Conservation (phyloP, 2,888 invertebrate species). For the Chironomus tentans region DNA sequence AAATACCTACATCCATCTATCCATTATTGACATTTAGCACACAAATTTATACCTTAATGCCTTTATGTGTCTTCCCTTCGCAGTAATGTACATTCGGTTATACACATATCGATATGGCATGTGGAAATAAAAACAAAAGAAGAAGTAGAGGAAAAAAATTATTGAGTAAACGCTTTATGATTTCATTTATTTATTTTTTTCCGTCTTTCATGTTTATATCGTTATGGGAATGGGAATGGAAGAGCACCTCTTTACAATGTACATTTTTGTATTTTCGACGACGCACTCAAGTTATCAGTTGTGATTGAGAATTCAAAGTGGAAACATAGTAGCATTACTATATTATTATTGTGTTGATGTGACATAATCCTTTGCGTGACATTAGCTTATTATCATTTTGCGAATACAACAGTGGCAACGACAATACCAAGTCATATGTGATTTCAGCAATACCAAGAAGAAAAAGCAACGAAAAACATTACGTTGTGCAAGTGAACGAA, state of each 20-base stretch:
- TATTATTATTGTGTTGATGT: constrained; percentile 1
- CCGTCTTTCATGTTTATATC: not conserved
- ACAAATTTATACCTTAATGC: constrained; percentile 26
- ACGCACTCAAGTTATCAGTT: constrained; percentile 20
- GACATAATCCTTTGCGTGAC: constrained; percentile 1
- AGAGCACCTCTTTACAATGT: no score
- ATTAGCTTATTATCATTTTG: not conserved
- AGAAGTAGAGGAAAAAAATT: constrained; percentile 15
- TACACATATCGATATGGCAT: no score
- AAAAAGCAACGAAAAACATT: not conserved
- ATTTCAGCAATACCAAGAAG: no score
- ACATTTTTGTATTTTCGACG: not conserved
- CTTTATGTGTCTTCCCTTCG: constrained; percentile 17
- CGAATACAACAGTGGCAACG: not conserved
- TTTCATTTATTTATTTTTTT: not conserved
- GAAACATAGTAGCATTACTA: constrained; percentile 15
- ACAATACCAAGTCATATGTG: not conserved
- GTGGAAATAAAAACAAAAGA: not conserved
- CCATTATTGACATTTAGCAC: constrained; percentile 22
- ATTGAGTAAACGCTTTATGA: constrained; percentile 21
- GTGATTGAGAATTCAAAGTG: constrained; percentile 25
- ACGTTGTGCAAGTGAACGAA: not conserved
- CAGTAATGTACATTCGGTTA: not conserved
- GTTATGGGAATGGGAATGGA: not conserved
- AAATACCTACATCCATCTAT: not conserved